phyloP scores from a whole-genome alignment of 1,140 invertebrate species.

The Octopus sinensis region DNA sequence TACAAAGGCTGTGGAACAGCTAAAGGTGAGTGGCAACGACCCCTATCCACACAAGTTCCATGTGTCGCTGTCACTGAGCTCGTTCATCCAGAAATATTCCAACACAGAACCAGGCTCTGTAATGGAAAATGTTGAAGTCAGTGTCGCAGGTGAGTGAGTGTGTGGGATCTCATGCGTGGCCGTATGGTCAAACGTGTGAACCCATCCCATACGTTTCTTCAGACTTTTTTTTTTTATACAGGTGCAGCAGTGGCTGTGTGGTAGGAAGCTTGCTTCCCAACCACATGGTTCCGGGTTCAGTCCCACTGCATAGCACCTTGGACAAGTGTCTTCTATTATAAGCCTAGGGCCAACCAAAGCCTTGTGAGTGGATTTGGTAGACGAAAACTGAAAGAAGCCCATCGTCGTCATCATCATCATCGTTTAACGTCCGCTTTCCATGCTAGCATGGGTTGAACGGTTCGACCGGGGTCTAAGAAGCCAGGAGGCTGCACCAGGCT shows the following conservation, averaged over 20 bases:
- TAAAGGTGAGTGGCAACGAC: slow-evolving; percentile 69
- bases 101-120: slow-evolving; percentile 62
- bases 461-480: no score
- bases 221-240: not conserved
- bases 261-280: not conserved
- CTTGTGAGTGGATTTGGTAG: no score
- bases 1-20: slow-evolving; percentile 69
- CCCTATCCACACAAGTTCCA: slow-evolving; percentile 99
- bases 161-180: no score
- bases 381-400: no score
- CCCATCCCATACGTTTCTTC: not conserved
- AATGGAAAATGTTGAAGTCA: slow-evolving; percentile 70
- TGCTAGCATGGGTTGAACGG: no score
- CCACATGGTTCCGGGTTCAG: not conserved
- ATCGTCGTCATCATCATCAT: no score
- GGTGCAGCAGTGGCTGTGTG: not conserved
- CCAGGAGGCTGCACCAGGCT: no score
- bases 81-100: slow-evolving; percentile 86
- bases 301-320: not conserved
- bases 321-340: no score
- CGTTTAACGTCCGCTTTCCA: no score
- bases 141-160: slow-evolving; percentile 73
- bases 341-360: no score
- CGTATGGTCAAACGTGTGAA: no score
- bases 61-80: slow-evolving; percentile 82